Evolutionary conservation across 2,888 invertebrate species (phyloP).

Genomic region (Caradrina kadenii): DNA sequence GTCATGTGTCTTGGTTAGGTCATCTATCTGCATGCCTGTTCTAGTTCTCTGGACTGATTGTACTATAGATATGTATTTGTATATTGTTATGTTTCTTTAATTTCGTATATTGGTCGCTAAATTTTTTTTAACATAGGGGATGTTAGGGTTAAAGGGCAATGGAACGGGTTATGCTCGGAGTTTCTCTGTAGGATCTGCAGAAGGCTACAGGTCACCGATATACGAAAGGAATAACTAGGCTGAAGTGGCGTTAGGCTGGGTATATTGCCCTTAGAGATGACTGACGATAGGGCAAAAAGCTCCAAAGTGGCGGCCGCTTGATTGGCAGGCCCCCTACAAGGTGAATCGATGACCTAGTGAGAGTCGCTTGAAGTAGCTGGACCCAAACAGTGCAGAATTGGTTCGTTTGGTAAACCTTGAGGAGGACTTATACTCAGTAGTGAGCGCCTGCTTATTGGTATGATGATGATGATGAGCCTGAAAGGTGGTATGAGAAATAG

Average conservation of each 20-base stretch:
- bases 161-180: background rate
- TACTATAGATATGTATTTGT: background rate
- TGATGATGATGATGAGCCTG: background rate
- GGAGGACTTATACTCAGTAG: background rate
- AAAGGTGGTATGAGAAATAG: background rate
- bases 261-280: too few species aligned
- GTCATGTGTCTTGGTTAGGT: slow-evolving; percentile 6
- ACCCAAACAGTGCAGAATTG: background rate
- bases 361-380: background rate
- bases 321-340: too few species aligned
- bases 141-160: background rate
- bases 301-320: too few species aligned
- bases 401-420: too few species aligned
- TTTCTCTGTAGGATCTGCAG: background rate
- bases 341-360: too few species aligned
- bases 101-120: background rate
- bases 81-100: background rate
- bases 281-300: too few species aligned
- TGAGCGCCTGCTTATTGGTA: background rate
- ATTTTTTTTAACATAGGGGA: too few species aligned
- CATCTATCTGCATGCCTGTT: background rate
- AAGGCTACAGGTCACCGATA: too few species aligned
- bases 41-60: background rate
- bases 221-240: too few species aligned
- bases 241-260: too few species aligned